These are phyloP conservation scores for Chrysopa pallens DNA, from an alignment of 1,140 invertebrate species.

Conservation along the genomic window DNA sequence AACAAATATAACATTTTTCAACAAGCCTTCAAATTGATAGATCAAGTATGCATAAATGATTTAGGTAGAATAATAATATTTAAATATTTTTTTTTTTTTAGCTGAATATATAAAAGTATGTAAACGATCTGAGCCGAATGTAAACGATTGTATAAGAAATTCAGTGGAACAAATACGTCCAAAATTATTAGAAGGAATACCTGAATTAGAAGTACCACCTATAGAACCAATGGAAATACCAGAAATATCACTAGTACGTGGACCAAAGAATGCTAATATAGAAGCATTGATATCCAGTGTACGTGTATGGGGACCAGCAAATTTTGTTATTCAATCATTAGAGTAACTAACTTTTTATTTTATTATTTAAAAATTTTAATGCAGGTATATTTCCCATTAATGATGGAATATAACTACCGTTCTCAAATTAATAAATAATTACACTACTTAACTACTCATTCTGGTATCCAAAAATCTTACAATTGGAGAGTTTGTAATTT, in stretches of 20 bases:
- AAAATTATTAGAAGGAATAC: slow-evolving; percentile 39
- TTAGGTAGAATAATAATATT: no score
- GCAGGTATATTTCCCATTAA: no score
- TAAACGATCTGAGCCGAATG: slow-evolving; percentile 37
- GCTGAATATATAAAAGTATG: slow-evolving; percentile 49
- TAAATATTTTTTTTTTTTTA: slow-evolving; percentile 22
- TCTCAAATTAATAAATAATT: no score
- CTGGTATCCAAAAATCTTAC: no score
- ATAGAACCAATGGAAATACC: slow-evolving; percentile 43
- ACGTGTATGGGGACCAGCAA: slow-evolving; percentile 14
- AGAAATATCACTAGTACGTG: slow-evolving; percentile 20
- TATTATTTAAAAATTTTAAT: no score
- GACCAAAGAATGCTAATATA: slow-evolving; percentile 12
- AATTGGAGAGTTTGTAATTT: no score
- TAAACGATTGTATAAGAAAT: slow-evolving; percentile 42
- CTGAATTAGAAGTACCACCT: slow-evolving; percentile 43
- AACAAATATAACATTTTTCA: no score
- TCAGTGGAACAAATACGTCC: slow-evolving; percentile 38
- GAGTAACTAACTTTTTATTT: no score
- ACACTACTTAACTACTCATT: no score
- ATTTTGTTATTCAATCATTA: slow-evolving; percentile 6
- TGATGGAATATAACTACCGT: no score
- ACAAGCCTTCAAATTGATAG: no score
- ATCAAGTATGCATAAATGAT: no score
- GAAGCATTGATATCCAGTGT: slow-evolving; percentile 19